These are phyloP conservation scores for Daubentonia madagascariensis DNA, from an alignment of 2,113 vertebrate species.

Conservation along the genomic window DNA sequence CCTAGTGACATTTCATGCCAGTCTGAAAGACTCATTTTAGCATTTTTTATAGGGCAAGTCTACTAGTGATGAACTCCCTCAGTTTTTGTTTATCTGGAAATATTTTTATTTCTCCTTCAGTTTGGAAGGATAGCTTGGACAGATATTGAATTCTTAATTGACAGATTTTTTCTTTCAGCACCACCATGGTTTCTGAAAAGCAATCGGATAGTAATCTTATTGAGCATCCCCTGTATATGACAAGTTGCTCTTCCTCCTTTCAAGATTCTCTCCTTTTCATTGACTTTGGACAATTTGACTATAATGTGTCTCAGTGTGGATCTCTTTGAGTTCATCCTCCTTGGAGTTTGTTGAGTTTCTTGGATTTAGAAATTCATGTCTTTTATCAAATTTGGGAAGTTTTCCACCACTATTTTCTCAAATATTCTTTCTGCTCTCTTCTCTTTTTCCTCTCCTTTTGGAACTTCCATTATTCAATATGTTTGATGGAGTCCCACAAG, in stretches of 20 bases:
- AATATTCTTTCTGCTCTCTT: not conserved
- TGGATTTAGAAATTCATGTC: not conserved
- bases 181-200: not conserved
- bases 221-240: not conserved
- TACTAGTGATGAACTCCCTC: not conserved
- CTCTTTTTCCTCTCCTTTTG: not conserved
- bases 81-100: not conserved
- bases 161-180: not conserved
- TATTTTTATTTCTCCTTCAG: not conserved
- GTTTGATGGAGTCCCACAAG: not conserved
- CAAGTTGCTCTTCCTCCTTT: not conserved
- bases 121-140: not conserved
- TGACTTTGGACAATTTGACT: not conserved
- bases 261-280: not conserved
- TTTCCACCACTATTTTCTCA: not conserved
- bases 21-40: not conserved
- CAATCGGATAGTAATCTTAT: not conserved
- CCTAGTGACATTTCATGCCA: not conserved
- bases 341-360: not conserved
- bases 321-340: not conserved
- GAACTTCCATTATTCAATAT: not conserved
- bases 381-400: not conserved
- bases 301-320: not conserved
- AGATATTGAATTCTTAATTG: not conserved
- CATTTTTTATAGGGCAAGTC: not conserved